These are phyloP conservation scores for Coturnix japonica DNA, from an alignment of 2,113 vertebrate species.

Conservation along the genomic window DNA sequence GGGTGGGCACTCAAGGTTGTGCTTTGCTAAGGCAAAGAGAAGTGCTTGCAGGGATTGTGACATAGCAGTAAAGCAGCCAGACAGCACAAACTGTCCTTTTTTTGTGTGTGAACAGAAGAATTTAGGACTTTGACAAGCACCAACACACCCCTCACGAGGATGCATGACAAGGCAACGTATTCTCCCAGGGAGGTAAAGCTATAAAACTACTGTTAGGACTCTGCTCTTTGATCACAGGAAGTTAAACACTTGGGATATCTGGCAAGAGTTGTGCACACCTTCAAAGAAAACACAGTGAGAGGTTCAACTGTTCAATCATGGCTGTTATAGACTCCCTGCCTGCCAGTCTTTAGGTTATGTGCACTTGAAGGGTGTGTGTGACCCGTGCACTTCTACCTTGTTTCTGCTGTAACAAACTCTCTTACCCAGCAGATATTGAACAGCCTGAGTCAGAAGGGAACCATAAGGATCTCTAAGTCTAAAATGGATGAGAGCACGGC, in stretches of 20 bases:
- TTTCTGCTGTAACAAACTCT: not conserved
- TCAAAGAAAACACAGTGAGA: not conserved
- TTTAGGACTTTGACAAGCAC: not conserved
- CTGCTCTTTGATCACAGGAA: not conserved
- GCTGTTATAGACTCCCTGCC: not conserved
- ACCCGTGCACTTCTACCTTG: not conserved
- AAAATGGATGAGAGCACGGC: accelerated
- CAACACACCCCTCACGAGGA: not conserved
- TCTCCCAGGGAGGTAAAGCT: not conserved
- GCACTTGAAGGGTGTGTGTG: not conserved
- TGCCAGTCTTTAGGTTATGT: not conserved
- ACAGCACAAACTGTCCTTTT: not conserved
- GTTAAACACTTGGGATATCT: not conserved
- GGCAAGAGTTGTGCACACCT: not conserved
- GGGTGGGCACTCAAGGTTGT: no score
- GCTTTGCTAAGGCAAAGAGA: not conserved
- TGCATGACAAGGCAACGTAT: not conserved
- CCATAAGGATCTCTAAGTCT: no score
- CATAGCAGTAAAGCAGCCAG: not conserved
- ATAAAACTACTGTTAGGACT: not conserved
- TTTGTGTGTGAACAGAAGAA: no score
- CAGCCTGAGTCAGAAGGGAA: no score
- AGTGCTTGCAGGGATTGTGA: not conserved
- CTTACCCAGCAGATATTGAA: not conserved
- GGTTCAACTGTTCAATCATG: not conserved